Percentiles rank a stretch among this genome's conserved stretches.
phyloP scores from a whole-genome alignment of 2,888 invertebrate species.

The Synergus japonicus region DNA sequence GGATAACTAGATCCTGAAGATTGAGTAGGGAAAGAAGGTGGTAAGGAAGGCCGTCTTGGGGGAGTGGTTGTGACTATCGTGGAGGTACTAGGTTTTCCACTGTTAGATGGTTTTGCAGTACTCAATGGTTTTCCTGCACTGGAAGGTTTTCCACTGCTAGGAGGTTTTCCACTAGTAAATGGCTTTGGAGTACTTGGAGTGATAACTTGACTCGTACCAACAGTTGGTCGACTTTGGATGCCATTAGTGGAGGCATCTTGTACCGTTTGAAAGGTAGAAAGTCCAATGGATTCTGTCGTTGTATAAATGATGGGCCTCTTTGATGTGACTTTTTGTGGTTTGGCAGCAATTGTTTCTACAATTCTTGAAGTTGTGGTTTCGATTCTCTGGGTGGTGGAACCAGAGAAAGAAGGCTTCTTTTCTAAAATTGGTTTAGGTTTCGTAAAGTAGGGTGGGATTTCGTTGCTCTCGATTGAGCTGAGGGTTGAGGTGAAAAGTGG shows the following conservation, averaged over 20 bases:
- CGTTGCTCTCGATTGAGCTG: conserved; percentile 70
- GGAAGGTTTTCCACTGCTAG: neutral
- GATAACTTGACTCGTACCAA: conserved; percentile 43
- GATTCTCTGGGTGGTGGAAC: conserved; percentile 62
- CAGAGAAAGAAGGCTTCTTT: conserved; percentile 51
- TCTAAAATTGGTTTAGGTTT: conserved; percentile 67
- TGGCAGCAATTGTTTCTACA: conserved; percentile 56
- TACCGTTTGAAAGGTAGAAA: conserved; percentile 88
- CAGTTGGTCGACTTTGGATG: conserved; percentile 55
- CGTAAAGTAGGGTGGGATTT: conserved; percentile 70
- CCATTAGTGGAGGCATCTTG: conserved; percentile 71
- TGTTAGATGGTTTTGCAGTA: neutral
- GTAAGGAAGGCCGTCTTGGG: neutral
- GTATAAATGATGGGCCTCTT: conserved; percentile 45
- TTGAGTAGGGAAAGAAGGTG: neutral
- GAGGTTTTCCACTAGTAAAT: conserved; percentile 17
- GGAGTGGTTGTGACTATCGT: conserved; percentile 1
- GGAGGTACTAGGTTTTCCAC: neutral
- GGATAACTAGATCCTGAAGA: neutral
- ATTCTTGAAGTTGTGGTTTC: conserved; percentile 71
- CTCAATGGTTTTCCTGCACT: neutral
- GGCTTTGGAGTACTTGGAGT: conserved; percentile 48
- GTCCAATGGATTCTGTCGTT: conserved; percentile 59
- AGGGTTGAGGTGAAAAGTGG: conserved; percentile 68
- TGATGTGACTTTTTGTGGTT: conserved; percentile 42